A percentile compares a stretch with the other conserved stretches of the same genome.
Conservation (phyloP, 2,888 invertebrate species). For the Pediacus dermestoides region DNA sequence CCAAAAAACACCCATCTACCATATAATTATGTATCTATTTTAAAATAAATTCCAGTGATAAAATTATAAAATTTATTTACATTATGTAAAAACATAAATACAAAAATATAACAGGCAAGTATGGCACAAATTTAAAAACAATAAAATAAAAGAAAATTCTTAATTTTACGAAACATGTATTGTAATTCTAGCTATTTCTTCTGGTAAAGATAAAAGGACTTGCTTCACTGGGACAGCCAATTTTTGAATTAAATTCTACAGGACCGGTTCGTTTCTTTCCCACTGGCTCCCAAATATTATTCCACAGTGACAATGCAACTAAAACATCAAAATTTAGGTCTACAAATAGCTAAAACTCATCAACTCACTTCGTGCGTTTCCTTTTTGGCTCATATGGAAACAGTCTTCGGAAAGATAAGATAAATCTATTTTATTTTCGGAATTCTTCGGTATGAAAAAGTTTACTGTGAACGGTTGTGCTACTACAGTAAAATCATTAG, state of each 20-base stretch:
- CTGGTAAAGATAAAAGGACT: slow-evolving; percentile 50
- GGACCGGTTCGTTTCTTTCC: slow-evolving; percentile 46
- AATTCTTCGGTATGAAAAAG: slow-evolving; percentile 45
- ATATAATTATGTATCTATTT: too few relatives aligned
- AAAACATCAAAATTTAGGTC: slow-evolving; percentile 24
- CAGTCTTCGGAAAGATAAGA: slow-evolving; percentile 58
- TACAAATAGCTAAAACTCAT: too few relatives aligned
- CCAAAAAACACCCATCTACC: too few relatives aligned
- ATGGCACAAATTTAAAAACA: too few relatives aligned
- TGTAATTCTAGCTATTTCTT: slow-evolving; percentile 33
- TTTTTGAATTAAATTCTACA: slow-evolving; percentile 34
- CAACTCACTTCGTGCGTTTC: slow-evolving; percentile 56
- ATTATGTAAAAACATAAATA: too few relatives aligned
- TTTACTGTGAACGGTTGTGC: slow-evolving; percentile 37
- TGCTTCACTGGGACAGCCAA: slow-evolving; percentile 51
- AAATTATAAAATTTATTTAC: too few relatives aligned
- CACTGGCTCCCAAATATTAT: slow-evolving; percentile 57
- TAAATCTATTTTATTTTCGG: slow-evolving; percentile 50
- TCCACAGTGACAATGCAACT: slow-evolving; percentile 60
- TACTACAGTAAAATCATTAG: slow-evolving; percentile 56
- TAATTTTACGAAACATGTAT: too few relatives aligned
- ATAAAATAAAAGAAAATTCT: too few relatives aligned
- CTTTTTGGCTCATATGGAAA: slow-evolving; percentile 62
- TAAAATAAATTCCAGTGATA: too few relatives aligned
- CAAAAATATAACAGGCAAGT: too few relatives aligned